Percentiles rank a stretch among this genome's conserved stretches.
Conservation (phyloP, 2,797 vertebrate genomes). For the Cynopterus sphinx region DNA sequence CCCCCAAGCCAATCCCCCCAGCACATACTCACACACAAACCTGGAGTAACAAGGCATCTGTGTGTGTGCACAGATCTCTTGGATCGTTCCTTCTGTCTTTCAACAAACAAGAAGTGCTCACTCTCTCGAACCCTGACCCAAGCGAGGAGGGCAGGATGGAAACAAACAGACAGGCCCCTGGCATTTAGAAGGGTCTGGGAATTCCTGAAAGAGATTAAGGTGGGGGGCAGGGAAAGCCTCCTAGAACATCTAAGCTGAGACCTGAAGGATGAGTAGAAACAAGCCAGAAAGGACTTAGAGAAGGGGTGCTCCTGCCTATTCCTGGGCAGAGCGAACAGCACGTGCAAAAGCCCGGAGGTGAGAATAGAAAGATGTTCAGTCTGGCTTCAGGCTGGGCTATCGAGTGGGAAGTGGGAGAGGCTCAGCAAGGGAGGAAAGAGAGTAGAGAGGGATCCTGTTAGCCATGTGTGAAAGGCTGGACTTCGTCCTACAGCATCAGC, state of each 20-base stretch:
- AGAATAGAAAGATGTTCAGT: neutral
- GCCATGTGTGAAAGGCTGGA: neutral
- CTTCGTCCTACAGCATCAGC: neutral
- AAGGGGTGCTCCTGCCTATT: neutral
- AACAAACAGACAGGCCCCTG: no score
- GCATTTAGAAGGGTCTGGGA: neutral
- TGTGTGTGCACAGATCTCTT: neutral
- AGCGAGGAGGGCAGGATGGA: neutral
- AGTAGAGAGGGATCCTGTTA: neutral
- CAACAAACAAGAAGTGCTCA: neutral
- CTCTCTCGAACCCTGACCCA: neutral
- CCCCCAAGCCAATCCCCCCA: neutral
- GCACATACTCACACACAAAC: neutral
- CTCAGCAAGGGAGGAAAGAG: neutral
- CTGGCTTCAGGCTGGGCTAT: neutral
- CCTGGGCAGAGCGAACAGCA: neutral
- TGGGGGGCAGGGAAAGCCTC: neutral
- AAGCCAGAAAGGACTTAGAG: neutral
- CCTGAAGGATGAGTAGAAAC: neutral
- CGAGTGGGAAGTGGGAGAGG: neutral
- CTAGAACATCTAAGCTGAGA: neutral
- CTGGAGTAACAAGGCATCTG: neutral
- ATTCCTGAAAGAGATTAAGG: neutral
- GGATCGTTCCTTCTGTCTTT: neutral
- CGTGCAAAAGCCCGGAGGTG: rapidly evolving